Percentiles rank a stretch among this genome's conserved stretches.
Evolutionary conservation across 2,888 invertebrate genomes (phyloP).

Genomic region (Zygothrica quintamaculata): DNA sequence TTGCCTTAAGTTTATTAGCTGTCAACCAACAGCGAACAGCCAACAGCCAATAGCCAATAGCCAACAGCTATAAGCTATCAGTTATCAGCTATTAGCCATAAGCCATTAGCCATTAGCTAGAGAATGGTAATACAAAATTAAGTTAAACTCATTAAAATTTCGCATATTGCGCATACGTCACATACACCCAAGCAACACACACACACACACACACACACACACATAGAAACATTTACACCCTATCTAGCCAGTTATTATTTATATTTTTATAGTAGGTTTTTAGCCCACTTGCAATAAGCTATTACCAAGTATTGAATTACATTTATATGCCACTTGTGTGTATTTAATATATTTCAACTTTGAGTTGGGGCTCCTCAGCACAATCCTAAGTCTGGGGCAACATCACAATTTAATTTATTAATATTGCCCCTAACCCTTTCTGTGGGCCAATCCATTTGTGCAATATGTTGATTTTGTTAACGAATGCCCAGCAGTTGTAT

Average conservation of each 20-base stretch:
- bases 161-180: conserved; percentile 52
- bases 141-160: conserved; percentile 58
- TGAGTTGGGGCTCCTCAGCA: conserved; percentile 14
- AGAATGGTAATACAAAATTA: conserved; percentile 49
- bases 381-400: conserved; percentile 24
- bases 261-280: neutral
- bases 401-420: conserved; percentile 71
- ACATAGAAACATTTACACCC: too few species aligned
- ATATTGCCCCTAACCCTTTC: conserved; percentile 65
- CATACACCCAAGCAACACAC: too few species aligned
- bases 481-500: too few species aligned
- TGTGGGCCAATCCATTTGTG: conserved; percentile 50
- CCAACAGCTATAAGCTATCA: conserved; percentile 1
- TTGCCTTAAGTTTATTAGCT: conserved; percentile 40
- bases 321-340: conserved; percentile 47
- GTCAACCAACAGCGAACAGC: too few species aligned
- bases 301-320: conserved; percentile 70
- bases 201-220: too few species aligned
- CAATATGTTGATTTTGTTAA: conserved; percentile 35
- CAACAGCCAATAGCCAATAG: neutral
- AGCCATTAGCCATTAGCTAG: neutral
- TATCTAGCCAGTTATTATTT: conserved; percentile 4
- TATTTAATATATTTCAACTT: conserved; percentile 35
- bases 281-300: conserved; percentile 33
- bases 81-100: conserved; percentile 1